Percentiles rank a stretch among this genome's conserved stretches.
Evolutionary conservation across 2,797 vertebrate species (phyloP).

Genomic region (Acanthopagrus latus): DNA sequence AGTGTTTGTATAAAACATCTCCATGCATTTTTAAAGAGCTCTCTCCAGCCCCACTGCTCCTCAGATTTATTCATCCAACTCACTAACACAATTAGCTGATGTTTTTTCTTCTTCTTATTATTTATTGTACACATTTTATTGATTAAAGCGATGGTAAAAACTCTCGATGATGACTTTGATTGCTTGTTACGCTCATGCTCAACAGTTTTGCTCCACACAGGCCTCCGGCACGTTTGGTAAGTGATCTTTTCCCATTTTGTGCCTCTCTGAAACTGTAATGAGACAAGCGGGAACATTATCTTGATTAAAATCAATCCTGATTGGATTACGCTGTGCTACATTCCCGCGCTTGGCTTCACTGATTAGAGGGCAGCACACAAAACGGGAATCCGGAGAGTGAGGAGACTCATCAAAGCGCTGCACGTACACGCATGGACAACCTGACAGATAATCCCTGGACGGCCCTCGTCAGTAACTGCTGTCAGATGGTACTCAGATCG

Average conservation of each 20-base stretch:
- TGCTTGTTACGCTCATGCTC: conserved; percentile 1
- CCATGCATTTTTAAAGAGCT: not conserved
- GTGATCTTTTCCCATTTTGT: conserved; percentile 71
- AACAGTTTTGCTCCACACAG: conserved; percentile 37
- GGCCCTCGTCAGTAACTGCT: conserved; percentile 7
- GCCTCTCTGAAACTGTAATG: conserved; percentile 68
- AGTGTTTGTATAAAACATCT: not conserved
- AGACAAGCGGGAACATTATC: conserved; percentile 79
- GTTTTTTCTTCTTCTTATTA: no score
- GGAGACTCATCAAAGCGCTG: conserved; percentile 27
- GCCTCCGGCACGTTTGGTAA: conserved; percentile 60
- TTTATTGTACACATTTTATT: conserved; percentile 16
- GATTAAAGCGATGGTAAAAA: conserved; percentile 33
- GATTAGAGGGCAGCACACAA: conserved; percentile 58
- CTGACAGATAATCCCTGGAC: conserved; percentile 47
- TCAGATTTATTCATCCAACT: not conserved
- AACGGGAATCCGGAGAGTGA: conserved; percentile 44
- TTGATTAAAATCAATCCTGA: conserved; percentile 85
- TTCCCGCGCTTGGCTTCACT: conserved; percentile 56
- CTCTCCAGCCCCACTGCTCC: not conserved
- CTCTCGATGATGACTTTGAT: conserved; percentile 51
- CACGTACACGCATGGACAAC: conserved; percentile 14
- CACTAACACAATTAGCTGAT: conserved; percentile 22
- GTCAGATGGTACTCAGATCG: conserved; percentile 1
- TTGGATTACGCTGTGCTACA: conserved; percentile 71